Evolutionary conservation across 1,140 invertebrate species (phyloP).

Genomic region (Microvelia longipes): DNA sequence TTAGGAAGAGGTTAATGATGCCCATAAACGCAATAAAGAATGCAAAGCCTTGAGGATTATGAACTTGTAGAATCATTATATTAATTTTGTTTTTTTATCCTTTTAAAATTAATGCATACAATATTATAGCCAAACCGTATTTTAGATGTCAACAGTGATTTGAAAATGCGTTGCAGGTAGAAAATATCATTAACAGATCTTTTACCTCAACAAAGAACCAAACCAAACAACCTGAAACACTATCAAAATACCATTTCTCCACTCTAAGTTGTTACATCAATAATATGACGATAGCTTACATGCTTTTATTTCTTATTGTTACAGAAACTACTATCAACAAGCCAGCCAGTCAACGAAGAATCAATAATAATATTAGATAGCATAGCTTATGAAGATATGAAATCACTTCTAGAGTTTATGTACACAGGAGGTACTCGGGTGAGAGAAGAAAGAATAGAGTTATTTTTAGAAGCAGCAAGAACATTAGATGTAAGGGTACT

Average conservation of each 20-base stretch:
- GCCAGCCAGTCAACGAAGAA: slow-evolving; percentile 34
- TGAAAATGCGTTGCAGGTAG: no score
- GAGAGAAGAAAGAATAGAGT: slow-evolving; percentile 34
- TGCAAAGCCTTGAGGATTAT: neutral
- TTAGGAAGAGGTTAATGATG: neutral
- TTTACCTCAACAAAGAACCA: no score
- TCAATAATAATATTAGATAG: slow-evolving; percentile 41
- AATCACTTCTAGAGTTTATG: slow-evolving; percentile 40
- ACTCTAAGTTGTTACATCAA: no score
- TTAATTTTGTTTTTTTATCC: neutral
- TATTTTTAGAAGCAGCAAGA: slow-evolving; percentile 39
- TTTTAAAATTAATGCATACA: neutral
- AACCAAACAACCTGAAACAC: no score
- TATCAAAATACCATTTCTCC: no score
- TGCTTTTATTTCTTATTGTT: neutral
- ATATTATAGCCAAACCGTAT: no score
- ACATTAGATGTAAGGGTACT: slow-evolving; percentile 37
- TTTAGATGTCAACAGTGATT: no score
- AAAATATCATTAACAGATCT: no score
- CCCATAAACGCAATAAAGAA: neutral
- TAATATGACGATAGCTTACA: no score
- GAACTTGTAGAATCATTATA: neutral
- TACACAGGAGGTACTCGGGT: slow-evolving; percentile 42
- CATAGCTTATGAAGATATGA: slow-evolving; percentile 37
- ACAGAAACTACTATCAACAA: neutral